Percentiles rank a stretch among this genome's conserved stretches.
These are phyloP conservation scores for Cerceris rybyensis DNA, from an alignment of 2,888 invertebrate species.

Conservation along the genomic window DNA sequence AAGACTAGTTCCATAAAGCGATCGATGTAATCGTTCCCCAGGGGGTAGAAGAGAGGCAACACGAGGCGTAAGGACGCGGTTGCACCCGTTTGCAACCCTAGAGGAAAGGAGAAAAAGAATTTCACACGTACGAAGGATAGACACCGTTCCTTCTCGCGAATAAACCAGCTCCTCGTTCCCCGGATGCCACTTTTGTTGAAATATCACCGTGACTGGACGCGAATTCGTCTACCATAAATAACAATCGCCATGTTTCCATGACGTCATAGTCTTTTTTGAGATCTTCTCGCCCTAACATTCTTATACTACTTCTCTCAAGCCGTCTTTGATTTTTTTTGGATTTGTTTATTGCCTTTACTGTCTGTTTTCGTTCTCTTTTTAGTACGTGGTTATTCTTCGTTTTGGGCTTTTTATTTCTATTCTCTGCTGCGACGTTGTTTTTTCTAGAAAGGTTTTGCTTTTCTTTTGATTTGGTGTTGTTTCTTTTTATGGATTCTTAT, in stretches of 20 bases:
- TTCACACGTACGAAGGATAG: slow-evolving; percentile 50
- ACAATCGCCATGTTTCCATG: slow-evolving; percentile 62
- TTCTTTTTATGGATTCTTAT: too few species aligned
- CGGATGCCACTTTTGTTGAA: slow-evolving; percentile 65
- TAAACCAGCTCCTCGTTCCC: slow-evolving; percentile 27
- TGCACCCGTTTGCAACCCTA: slow-evolving; percentile 24
- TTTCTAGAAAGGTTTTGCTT: too few species aligned
- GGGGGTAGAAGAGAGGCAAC: slow-evolving; percentile 38
- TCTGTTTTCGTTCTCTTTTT: too few species aligned
- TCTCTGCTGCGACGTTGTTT: too few species aligned
- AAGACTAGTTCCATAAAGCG: slow-evolving; percentile 70
- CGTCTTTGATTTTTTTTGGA: too few species aligned
- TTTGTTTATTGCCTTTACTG: too few species aligned
- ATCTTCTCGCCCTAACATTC: too few species aligned
- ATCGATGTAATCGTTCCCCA: slow-evolving; percentile 72
- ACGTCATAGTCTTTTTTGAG: slow-evolving; percentile 28
- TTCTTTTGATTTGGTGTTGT: too few species aligned
- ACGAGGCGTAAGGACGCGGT: slow-evolving; percentile 28
- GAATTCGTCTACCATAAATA: slow-evolving; percentile 69
- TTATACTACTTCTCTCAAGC: too few species aligned
- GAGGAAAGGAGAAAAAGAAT: slow-evolving; percentile 44
- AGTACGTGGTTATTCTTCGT: too few species aligned
- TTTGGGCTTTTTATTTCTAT: too few species aligned
- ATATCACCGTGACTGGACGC: slow-evolving; percentile 70
- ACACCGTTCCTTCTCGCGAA: slow-evolving; percentile 55